Evolutionary conservation across 2,888 invertebrate species (phyloP).

Genomic region (Andrena haemorrhoa): DNA sequence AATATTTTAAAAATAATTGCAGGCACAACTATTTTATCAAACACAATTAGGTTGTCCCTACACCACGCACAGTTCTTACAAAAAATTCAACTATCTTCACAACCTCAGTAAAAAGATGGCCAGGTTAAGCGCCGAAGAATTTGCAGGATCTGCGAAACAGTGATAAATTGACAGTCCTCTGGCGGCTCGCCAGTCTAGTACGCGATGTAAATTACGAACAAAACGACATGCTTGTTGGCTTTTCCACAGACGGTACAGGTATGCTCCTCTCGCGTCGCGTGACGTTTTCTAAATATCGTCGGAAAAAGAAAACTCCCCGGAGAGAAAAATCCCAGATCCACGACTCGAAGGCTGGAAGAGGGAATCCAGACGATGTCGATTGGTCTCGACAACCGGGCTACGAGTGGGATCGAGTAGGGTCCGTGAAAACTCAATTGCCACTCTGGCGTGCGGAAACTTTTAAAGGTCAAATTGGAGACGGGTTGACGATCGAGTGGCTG

Average conservation of each 20-base stretch:
- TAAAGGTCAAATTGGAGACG: slow-evolving; percentile 1
- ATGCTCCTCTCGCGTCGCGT: neutral
- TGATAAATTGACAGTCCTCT: neutral
- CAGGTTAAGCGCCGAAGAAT: neutral
- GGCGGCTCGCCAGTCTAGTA: slow-evolving; percentile 13
- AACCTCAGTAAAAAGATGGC: neutral
- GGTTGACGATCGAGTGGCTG: slow-evolving; percentile 1
- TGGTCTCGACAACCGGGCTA: slow-evolving; percentile 1
- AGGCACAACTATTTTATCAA: too few species aligned
- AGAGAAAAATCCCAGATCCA: neutral
- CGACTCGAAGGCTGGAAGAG: neutral
- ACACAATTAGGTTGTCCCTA: neutral
- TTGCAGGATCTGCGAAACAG: neutral
- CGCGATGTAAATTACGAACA: slow-evolving; percentile 1
- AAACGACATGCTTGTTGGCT: neutral
- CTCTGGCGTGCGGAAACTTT: slow-evolving; percentile 14
- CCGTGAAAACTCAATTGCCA: slow-evolving; percentile 9
- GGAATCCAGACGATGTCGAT: slow-evolving; percentile 19
- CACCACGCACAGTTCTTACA: neutral
- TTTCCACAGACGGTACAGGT: neutral
- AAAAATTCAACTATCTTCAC: neutral
- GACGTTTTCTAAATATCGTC: neutral
- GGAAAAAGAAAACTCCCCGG: neutral
- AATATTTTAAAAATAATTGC: too few species aligned
- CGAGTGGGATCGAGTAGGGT: neutral